Base-by-base conservation (phyloP, 2,888 invertebrate genomes). In the Halictus ligatus region DNA sequence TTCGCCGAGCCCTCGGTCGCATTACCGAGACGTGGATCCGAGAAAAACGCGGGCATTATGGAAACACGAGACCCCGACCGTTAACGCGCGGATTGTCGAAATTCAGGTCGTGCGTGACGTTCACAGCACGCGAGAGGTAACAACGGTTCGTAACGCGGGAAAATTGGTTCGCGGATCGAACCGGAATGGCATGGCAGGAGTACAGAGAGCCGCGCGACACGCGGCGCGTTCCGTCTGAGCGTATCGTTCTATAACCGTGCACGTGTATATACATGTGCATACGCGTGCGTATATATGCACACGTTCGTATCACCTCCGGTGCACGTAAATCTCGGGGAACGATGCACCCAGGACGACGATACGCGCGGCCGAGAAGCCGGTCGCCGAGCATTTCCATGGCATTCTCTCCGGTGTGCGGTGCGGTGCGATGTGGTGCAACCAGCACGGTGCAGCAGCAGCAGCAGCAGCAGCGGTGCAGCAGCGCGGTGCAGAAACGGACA, bases 91-190 rank as follows among this genome's bases (percentile, higher is more conserved):
- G 50, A 84, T 80, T 15, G 76, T 50, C 40, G 84, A 85, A 85
- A 86, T 85, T 85, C 71, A 79, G 81, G 80, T 73, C 80, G 75
- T 50, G 67, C 75, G 64, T 75, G 54, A 77, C 72, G 72, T 67
- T 74, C 54, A 18, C 12, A 54, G 77, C 67, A n/a, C 75, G 58
- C 64, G 40, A 60, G 75, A 35, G 46, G 43, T 69, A 73, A 40
- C 75, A 64, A 50, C 46, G 71, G 43, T 75, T 72, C 43, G 64
- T 60, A 69, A 78, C 71, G 73, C 40, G 54, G 71, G 29, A 21
- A 78, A 83, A 78, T 75, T 83, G 50, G 74, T 83, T 35, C 29
- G 21, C 75, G 60, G 29, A 60, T 43, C 69, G 67, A 64, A 71
- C 50, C 21, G 21, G 54, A 21, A 21, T 21, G 1, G n/a, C 7